Conservation (phyloP, 2,888 invertebrate genomes). For the Lymantria monacha region DNA sequence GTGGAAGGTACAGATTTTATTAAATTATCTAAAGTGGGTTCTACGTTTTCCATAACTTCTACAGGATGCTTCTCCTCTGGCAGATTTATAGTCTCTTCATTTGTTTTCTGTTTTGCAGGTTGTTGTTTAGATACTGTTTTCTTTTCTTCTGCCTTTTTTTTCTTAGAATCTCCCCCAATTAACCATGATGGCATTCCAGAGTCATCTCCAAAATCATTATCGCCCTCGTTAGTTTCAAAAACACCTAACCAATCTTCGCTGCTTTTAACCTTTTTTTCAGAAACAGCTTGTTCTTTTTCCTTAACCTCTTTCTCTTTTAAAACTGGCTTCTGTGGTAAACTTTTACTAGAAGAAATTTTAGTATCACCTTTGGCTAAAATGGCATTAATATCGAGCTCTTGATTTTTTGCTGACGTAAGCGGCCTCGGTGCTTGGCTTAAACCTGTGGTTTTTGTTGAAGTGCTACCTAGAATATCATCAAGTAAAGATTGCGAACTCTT, state of each 20-base stretch:
- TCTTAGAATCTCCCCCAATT: conserved; percentile 53
- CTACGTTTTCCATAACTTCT: conserved; percentile 15
- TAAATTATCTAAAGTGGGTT: conserved; percentile 24
- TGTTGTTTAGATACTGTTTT: conserved; percentile 28
- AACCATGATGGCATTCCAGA: conserved; percentile 71
- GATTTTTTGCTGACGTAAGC: conserved; percentile 48
- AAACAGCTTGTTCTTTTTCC: conserved; percentile 40
- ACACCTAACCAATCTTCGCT: conserved; percentile 74
- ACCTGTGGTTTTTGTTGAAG: conserved; percentile 50
- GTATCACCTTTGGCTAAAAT: conserved; percentile 58
- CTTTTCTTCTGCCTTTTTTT: conserved; percentile 45
- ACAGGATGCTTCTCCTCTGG: conserved; percentile 17
- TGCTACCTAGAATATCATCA: conserved; percentile 80
- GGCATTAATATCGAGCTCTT: conserved; percentile 64
- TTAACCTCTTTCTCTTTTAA: conserved; percentile 39
- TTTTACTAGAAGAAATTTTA: conserved; percentile 46
- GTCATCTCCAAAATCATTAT: conserved; percentile 44
- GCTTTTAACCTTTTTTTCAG: conserved; percentile 49
- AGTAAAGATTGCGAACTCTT: conserved; percentile 73
- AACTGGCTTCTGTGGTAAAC: conserved; percentile 33
- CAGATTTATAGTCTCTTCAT: conserved; percentile 23
- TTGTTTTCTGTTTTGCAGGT: conserved; percentile 27
- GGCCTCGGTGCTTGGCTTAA: conserved; percentile 42
- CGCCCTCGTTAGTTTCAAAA: conserved; percentile 61
- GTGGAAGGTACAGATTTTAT: conserved; percentile 20